Evolutionary conservation across 1,140 invertebrate genomes (phyloP), one percentile per base, ranked within the genome.

Genomic region (Polyergus mexicanus): DNA sequence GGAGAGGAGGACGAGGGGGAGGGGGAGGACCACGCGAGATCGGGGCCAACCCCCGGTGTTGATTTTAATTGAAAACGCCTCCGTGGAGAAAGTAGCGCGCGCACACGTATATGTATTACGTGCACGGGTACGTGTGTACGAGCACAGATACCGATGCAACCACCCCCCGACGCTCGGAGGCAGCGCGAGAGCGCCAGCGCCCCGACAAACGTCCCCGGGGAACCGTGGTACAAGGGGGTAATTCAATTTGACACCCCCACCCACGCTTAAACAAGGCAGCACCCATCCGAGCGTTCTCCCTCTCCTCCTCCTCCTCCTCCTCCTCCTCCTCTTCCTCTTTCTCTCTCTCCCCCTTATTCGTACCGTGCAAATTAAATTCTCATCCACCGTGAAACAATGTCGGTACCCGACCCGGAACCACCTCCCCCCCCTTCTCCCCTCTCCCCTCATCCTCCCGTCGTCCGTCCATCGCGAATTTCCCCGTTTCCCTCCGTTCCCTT

Each of bases 231-330:
- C 81, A 88, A 83, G 91, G 92, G 93, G 94, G 92, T 94, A 94
- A 94, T 94, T 94, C 93, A 94, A 94, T 94, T 94, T 94, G 94
- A 94, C 94, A 94, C 94, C 93, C 93, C 94, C 93, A 92, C 93
- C 92, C 93, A 92, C 92, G 92, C 93, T 94, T 94, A 94, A 94
- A 94, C 94, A 94, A 94, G 93, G 91, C 92, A 94, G 92, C 92
- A 92, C 89, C 92, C 90, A 92, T 92, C 89, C 89, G 88, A 92
- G 71, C 86, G 87, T 80, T 75, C 65, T 66, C 85, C 74, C 74
- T 66, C 63, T 32, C 76, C 62, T 71, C 54, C 19, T 19, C 69
- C n/a, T 60, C 35, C 69, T 41, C 10, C 41, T 62, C 22, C 41
- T 62, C 22, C 41, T 32, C 41, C 60, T 32, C 58, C 25, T 54